Conservation (phyloP, 2,888 invertebrate genomes). For the Sarcophaga carnaria region DNA sequence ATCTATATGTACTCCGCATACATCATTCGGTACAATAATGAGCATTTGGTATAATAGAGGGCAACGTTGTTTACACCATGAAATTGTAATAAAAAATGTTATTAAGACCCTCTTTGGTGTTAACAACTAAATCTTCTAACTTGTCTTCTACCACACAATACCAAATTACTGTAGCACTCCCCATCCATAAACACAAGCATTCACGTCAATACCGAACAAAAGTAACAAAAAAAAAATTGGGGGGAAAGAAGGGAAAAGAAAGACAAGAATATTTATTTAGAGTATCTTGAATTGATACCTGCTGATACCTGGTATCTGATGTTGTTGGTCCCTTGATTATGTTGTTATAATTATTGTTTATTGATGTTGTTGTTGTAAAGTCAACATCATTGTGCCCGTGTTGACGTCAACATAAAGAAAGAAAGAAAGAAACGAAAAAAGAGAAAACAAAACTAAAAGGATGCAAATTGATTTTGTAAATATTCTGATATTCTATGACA, state of each 20-base stretch:
- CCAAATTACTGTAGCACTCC: too few relatives aligned
- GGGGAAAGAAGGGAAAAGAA: not conserved
- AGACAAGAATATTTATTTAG: conserved; percentile 26
- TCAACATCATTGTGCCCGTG: not conserved
- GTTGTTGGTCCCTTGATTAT: conserved; percentile 27
- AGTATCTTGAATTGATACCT: conserved; percentile 28
- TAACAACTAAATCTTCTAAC: too few relatives aligned
- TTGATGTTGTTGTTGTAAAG: not conserved
- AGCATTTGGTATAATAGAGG: too few relatives aligned
- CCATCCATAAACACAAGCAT: too few relatives aligned
- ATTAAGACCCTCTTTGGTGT: too few relatives aligned
- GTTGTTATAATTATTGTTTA: conserved; percentile 50
- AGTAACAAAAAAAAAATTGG: not conserved
- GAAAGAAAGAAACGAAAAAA: not conserved
- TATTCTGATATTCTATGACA: conserved; percentile 34
- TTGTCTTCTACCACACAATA: too few relatives aligned
- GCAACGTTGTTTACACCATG: too few relatives aligned
- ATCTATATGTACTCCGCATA: too few relatives aligned
- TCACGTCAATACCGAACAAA: not conserved
- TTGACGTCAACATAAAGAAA: not conserved
- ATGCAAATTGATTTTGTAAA: conserved; percentile 59
- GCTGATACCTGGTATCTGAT: not conserved
- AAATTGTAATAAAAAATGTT: too few relatives aligned
- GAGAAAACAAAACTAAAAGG: conserved; percentile 27
- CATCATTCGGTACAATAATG: too few relatives aligned